Evolutionary conservation across 2,888 invertebrate genomes (phyloP).

Genomic region (Synanthedon andrenaeformis): DNA sequence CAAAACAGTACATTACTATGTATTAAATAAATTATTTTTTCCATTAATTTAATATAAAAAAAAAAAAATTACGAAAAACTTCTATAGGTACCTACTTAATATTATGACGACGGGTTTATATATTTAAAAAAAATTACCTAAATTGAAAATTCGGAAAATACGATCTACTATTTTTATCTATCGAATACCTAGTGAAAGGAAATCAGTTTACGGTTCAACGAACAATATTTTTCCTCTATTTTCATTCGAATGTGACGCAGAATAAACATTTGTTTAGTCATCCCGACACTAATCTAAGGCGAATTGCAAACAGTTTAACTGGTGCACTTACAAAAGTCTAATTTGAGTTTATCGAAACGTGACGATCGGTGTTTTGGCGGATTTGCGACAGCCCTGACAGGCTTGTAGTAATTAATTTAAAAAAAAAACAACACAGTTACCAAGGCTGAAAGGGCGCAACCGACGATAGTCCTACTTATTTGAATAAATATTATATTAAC

Average conservation of each 20-base stretch:
- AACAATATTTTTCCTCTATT: slow-evolving; percentile 14
- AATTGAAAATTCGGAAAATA: too few species aligned
- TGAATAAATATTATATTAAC: too few species aligned
- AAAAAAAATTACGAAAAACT: too few species aligned
- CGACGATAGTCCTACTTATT: too few species aligned
- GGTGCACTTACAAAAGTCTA: neutral
- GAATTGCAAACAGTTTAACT: slow-evolving; percentile 2
- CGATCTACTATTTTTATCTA: too few species aligned
- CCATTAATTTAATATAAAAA: too few species aligned
- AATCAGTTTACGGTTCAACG: slow-evolving; percentile 27
- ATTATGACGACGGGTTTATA: too few species aligned
- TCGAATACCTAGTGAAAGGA: slow-evolving; percentile 41
- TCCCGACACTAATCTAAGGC: slow-evolving; percentile 27
- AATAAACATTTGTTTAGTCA: slow-evolving; percentile 35
- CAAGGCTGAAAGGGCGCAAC: too few species aligned
- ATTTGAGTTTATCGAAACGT: neutral
- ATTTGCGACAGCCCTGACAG: neutral
- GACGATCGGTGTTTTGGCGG: neutral
- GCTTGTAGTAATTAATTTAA: neutral
- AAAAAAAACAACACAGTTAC: neutral
- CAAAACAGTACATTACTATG: too few species aligned
- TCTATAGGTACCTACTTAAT: too few species aligned
- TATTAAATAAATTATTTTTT: too few species aligned
- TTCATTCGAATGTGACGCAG: slow-evolving; percentile 14
- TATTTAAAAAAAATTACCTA: too few species aligned